phyloP scores from a whole-genome alignment of 2,888 invertebrate genomes.

The Eupeodes luniger region DNA sequence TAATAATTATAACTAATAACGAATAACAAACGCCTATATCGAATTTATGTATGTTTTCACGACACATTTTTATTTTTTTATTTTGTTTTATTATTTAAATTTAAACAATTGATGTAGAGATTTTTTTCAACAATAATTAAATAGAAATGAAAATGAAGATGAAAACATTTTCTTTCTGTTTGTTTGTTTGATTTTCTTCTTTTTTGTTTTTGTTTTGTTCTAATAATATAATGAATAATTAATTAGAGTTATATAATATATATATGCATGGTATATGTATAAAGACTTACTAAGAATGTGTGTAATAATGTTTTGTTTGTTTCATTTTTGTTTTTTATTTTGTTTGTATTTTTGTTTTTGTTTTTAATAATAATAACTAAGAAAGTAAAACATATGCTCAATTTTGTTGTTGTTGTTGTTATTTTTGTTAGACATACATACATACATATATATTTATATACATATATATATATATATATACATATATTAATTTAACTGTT shows the following conservation, averaged over 20 bases:
- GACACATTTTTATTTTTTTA: constrained; percentile 17
- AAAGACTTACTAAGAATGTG: constrained; percentile 73
- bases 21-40: constrained; percentile 40
- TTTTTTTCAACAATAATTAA: constrained; percentile 44
- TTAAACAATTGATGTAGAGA: constrained; percentile 69
- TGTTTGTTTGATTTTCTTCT: constrained; percentile 5
- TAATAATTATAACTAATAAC: constrained; percentile 30
- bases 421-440: neutral
- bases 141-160: constrained; percentile 43
- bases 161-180: constrained; percentile 47
- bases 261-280: constrained; percentile 73
- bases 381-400: constrained; percentile 60
- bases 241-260: constrained; percentile 66
- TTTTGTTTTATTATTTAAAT: constrained; percentile 33
- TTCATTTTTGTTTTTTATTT: neutral
- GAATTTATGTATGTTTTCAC: constrained; percentile 2
- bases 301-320: constrained; percentile 63
- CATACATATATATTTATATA: constrained; percentile 1
- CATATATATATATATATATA: constrained; percentile 7
- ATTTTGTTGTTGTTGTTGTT: constrained; percentile 36
- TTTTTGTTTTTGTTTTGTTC: constrained; percentile 37
- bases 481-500: constrained; percentile 83
- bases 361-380: constrained; percentile 61
- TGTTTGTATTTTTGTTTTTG: neutral
- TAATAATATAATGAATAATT: constrained; percentile 69